Evolutionary conservation across 2,113 vertebrate species (phyloP), one percentile per base, ranked within the genome.

Genomic region (Perca schrenkii): DNA sequence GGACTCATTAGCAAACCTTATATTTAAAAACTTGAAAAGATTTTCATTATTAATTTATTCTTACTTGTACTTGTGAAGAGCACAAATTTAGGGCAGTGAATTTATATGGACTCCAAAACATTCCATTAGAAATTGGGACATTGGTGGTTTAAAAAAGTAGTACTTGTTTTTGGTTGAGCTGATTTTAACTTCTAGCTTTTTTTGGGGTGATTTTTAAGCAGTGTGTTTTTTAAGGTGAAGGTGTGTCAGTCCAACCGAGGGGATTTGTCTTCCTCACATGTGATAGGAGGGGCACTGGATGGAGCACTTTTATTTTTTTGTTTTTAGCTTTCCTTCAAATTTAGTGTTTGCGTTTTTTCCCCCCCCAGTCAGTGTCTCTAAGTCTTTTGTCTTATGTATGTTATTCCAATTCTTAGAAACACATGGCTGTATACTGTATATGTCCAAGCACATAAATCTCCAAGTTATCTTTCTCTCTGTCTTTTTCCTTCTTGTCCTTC

Each of bases 271-370:
- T 84, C 62, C 79, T 91, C 62, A 87, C 83, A 84, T 87, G 83
- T 86, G 74, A 87, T 77, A 83, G 80, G 90, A 94, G 95, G 95
- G 95, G 94, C 95, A 95, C 94, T 96, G 95, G 95, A 95, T 93
- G 95, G 95, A 96, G 94, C 95, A 93, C 92, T 87, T 94, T 83
- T 28, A 28, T 28, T 67, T 81, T 71, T 67, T 66, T 74, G 65
- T 89, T 89, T 77, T 85, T 84, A 90, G 85, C 83, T 89, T 88
- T 89, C 79, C 73, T 88, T 91, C 80, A 86, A 89, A 81, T 88
- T 60, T 91, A 91, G 79, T 91, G 82, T 93, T 88, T 93, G 77
- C 85, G 54, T 88, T 86, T 85, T 83, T 86, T 85, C 77, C 71
- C 68, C 76, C 89, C 86, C 89, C 91, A 88, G 89, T 93, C 94